These are phyloP conservation scores for Oncorhynchus masou DNA, from an alignment of 2,113 vertebrate species.

Conservation along the genomic window DNA sequence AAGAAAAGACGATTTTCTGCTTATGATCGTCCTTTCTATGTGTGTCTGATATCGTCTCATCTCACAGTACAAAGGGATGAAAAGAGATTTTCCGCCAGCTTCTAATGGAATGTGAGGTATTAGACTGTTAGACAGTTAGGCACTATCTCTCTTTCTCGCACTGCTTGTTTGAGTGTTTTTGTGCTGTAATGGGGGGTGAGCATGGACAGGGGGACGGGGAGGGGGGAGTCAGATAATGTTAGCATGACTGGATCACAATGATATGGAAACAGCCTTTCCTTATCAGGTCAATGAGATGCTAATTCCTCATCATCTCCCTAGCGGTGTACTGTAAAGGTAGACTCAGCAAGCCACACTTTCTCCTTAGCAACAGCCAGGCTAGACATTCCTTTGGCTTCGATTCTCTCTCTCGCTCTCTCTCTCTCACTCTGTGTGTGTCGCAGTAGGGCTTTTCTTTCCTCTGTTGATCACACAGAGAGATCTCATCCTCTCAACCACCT, in stretches of 20 bases:
- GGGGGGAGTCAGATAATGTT: constrained; percentile 21
- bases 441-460: constrained; percentile 22
- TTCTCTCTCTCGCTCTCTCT: constrained; percentile 1
- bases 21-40: neutral
- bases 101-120: neutral
- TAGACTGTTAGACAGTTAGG: neutral
- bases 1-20: neutral
- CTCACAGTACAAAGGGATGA: neutral
- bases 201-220: constrained; percentile 8
- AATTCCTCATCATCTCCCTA: neutral
- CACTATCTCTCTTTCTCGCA: neutral
- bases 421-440: constrained; percentile 22
- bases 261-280: constrained; percentile 36
- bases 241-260: neutral
- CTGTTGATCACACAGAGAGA: neutral
- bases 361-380: constrained; percentile 55
- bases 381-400: constrained; percentile 34
- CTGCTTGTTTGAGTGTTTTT: neutral
- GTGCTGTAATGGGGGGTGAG: neutral
- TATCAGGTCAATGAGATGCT: neutral
- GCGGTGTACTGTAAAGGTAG: neutral
- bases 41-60: neutral
- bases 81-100: neutral
- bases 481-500: neutral
- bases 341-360: constrained; percentile 10